Percentiles rank a stretch among this genome's conserved stretches.
phyloP scores from a whole-genome alignment of 1,140 invertebrate genomes.

The Proctacanthus coquilletti region DNA sequence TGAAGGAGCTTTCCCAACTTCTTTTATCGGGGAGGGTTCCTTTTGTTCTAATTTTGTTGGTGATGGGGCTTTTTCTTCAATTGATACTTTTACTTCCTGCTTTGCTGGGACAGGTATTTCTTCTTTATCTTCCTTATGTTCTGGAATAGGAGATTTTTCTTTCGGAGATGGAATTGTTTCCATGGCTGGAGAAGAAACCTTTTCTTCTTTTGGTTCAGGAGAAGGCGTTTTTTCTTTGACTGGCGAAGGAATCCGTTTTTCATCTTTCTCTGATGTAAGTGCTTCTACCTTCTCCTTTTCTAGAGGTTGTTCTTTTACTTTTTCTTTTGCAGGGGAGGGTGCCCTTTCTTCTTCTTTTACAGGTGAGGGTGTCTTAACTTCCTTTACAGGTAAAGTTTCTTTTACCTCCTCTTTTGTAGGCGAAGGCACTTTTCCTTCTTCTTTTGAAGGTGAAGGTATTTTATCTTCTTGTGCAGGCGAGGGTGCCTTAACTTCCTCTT shows the following conservation, averaged over 20 bases:
- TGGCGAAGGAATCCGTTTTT: not conserved
- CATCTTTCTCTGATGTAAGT: not conserved
- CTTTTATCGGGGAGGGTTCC: too few species aligned
- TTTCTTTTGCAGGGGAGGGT: not conserved
- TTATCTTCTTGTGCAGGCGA: not conserved
- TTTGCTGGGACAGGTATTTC: not conserved
- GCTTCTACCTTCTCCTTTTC: not conserved
- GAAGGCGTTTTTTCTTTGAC: not conserved
- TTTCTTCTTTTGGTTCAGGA: not conserved
- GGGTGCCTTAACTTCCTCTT: not conserved
- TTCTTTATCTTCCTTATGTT: not conserved
- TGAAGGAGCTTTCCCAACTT: not conserved
- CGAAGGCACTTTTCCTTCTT: constrained; percentile 4
- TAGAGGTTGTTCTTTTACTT: not conserved
- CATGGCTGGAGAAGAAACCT: not conserved
- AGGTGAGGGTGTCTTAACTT: not conserved
- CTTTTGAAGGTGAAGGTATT: not conserved
- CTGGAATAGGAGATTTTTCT: not conserved
- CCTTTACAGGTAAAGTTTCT: not conserved
- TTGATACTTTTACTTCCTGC: too few species aligned
- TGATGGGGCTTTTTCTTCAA: not conserved
- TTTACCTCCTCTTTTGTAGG: constrained; percentile 3
- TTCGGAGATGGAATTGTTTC: not conserved
- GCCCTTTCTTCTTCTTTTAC: not conserved
- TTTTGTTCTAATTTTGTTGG: not conserved